phyloP scores from a whole-genome alignment of 2,888 invertebrate species.

The Drosophila barbarae region DNA sequence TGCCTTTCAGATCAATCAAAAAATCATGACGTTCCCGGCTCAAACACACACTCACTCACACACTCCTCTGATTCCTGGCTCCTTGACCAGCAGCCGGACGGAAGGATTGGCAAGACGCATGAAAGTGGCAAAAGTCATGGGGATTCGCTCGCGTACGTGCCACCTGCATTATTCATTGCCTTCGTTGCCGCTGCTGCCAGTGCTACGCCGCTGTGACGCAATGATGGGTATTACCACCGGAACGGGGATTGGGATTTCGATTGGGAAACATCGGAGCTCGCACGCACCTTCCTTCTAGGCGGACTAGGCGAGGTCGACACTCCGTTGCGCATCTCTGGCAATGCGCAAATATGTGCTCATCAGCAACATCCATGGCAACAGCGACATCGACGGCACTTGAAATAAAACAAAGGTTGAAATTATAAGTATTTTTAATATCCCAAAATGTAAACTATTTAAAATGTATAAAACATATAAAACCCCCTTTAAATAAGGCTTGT shows the following conservation, averaged over 20 bases:
- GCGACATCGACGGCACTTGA: conserved; percentile 6
- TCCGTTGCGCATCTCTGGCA: conserved; percentile 71
- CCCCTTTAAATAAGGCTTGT: fast-evolving
- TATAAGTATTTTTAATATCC: too few species aligned
- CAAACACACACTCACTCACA: neutral
- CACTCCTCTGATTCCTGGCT: neutral
- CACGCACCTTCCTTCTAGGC: conserved; percentile 59
- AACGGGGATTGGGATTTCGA: conserved; percentile 18
- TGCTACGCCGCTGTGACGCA: conserved; percentile 60
- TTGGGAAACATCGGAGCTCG: conserved; percentile 22
- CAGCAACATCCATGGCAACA: conserved; percentile 29
- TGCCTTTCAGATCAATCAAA: conserved; percentile 77
- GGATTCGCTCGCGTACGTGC: conserved; percentile 22
- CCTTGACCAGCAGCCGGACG: conserved; percentile 26
- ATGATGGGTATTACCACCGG: conserved; percentile 59
- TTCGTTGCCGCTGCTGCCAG: conserved; percentile 5
- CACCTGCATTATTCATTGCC: conserved; percentile 32
- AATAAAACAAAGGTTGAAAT: neutral
- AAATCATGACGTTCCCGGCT: conserved; percentile 61
- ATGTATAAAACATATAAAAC: neutral
- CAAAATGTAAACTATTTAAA: neutral
- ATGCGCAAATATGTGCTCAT: conserved; percentile 68
- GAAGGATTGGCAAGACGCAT: conserved; percentile 47
- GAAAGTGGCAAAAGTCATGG: conserved; percentile 45
- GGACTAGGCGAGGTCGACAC: conserved; percentile 70